Evolutionary conservation across 1,140 invertebrate genomes (phyloP).

Genomic region (Bombus huntii): DNA sequence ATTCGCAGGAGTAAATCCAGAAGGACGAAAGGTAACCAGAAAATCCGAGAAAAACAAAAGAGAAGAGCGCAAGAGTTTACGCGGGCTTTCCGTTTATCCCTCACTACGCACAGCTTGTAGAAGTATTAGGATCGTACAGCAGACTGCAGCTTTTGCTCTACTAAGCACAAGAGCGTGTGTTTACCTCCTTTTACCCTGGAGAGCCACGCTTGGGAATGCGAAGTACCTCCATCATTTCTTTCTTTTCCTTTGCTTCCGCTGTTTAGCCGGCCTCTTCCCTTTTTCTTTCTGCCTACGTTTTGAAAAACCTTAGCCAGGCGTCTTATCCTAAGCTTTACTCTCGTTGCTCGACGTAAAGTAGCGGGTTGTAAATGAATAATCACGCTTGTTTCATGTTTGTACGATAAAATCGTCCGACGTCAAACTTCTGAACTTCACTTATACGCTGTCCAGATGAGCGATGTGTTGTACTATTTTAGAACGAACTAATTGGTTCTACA

Average conservation of each 20-base stretch:
- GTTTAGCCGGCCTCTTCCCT: conserved; percentile 20
- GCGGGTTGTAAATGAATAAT: conserved; percentile 1
- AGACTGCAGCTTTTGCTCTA: conserved; percentile 48
- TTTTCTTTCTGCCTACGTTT: conserved; percentile 41
- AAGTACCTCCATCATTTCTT: conserved; percentile 62
- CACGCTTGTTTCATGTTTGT: not conserved
- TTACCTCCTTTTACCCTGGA: conserved; percentile 70
- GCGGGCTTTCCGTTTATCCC: conserved; percentile 39
- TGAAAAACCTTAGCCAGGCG: conserved; percentile 2
- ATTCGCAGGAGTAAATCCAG: not conserved
- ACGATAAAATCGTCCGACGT: not conserved
- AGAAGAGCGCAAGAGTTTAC: conserved; percentile 32
- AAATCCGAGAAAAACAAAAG: not conserved
- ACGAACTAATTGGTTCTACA: not conserved
- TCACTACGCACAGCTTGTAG: conserved; percentile 43
- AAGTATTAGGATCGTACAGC: conserved; percentile 35
- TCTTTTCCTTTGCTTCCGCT: conserved; percentile 47
- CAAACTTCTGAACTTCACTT: not conserved
- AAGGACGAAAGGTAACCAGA: not conserved
- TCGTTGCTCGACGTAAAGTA: not conserved
- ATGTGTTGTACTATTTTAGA: no score
- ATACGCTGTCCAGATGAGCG: not conserved
- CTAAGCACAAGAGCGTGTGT: conserved; percentile 61
- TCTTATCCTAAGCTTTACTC: not conserved
- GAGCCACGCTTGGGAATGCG: conserved; percentile 64